phyloP scores from a whole-genome alignment of 2,113 vertebrate genomes.

The Scolopax mira region DNA sequence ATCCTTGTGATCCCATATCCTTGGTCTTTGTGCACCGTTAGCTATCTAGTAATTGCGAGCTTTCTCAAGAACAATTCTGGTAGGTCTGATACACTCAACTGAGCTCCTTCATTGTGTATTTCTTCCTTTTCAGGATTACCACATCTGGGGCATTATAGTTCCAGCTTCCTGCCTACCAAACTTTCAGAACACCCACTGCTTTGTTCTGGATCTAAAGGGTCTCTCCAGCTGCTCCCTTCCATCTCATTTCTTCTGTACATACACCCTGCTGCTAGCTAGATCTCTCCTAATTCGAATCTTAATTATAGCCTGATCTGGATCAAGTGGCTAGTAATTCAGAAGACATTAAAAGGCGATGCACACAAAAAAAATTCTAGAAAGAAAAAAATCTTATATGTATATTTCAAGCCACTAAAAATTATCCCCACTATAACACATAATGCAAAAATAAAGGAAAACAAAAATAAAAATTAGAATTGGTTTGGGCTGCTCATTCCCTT shows the following conservation, averaged over 20 bases:
- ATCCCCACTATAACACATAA: not conserved
- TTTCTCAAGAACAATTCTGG: not conserved
- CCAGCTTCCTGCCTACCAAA: not conserved
- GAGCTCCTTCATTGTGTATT: rapidly evolving
- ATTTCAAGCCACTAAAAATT: not conserved
- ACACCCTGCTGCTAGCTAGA: not conserved
- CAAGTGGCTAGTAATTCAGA: not conserved
- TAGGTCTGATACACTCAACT: not conserved
- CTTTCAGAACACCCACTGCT: not conserved
- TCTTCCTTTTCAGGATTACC: not conserved
- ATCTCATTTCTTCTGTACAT: not conserved
- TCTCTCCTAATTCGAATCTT: rapidly evolving
- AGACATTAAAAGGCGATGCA: not conserved
- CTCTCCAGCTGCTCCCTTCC: not conserved
- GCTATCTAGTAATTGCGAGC: rapidly evolving
- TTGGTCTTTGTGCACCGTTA: rapidly evolving
- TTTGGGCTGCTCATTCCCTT: not conserved
- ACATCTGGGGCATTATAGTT: not conserved
- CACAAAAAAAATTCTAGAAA: not conserved
- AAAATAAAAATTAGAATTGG: not conserved
- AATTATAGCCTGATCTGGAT: not conserved
- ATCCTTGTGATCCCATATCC: not conserved
- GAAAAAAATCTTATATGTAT: too few species aligned
- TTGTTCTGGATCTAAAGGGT: too few species aligned
- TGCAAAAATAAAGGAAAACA: not conserved